phyloP scores from a whole-genome alignment of 2,888 invertebrate species.

The Xylocampa areola region DNA sequence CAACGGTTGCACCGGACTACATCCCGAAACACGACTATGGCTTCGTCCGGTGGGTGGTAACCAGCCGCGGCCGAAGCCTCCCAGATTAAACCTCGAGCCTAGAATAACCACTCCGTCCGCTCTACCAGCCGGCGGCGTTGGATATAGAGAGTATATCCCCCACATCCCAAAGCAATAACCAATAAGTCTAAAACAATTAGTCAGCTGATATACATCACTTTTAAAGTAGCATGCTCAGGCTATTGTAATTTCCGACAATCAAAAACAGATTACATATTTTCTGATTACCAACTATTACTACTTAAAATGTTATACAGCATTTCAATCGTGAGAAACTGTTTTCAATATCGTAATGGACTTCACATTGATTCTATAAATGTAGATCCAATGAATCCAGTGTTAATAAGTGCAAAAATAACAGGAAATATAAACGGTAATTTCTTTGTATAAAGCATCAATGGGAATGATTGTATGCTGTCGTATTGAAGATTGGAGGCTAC shows the following conservation, averaged over 20 bases:
- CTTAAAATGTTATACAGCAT: conserved; percentile 9
- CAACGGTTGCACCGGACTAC: no score
- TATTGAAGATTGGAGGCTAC: conserved; percentile 52
- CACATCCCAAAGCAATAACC: no score
- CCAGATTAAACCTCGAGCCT: no score
- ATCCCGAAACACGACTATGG: no score
- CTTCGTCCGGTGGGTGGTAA: no score
- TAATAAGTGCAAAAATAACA: conserved; percentile 63
- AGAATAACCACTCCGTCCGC: no score
- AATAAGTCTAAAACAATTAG: not conserved
- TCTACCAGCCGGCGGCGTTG: no score
- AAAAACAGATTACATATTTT: conserved; percentile 41
- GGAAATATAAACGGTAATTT: conserved; percentile 76
- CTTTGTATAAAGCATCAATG: conserved; percentile 65
- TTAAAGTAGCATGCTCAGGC: not conserved
- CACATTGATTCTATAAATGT: conserved; percentile 46
- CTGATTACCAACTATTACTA: conserved; percentile 25
- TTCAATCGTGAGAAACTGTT: conserved; percentile 36
- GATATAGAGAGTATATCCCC: no score
- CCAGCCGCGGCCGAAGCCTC: no score
- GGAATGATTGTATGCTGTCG: conserved; percentile 72
- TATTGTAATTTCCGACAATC: conserved; percentile 25
- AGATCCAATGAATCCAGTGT: conserved; percentile 30
- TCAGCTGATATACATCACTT: not conserved
- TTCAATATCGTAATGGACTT: conserved; percentile 29